phyloP scores from a whole-genome alignment of 1,140 invertebrate species.

The Halyomorpha halys region DNA sequence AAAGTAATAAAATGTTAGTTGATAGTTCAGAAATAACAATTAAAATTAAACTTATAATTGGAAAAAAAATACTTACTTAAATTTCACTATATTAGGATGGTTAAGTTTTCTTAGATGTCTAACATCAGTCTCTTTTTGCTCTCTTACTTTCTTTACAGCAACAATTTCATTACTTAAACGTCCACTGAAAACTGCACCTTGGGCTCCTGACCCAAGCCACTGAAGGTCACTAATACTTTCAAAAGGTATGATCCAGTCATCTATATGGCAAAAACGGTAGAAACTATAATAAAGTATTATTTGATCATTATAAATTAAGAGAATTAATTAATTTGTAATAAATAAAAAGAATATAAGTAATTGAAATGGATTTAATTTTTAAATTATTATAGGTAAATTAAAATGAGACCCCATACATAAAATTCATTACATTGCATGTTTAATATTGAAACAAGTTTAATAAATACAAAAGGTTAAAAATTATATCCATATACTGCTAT shows the following conservation, averaged over 20 bases:
- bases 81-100: slow-evolving; percentile 93
- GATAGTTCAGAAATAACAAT: slow-evolving; percentile 17
- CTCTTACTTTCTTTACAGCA: slow-evolving; percentile 91
- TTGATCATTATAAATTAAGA: too few species aligned
- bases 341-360: too few species aligned
- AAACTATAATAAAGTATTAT: too few species aligned
- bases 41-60: neutral
- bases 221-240: slow-evolving; percentile 82
- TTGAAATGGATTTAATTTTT: too few species aligned
- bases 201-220: slow-evolving; percentile 90
- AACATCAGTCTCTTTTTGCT: slow-evolving; percentile 90
- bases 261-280: slow-evolving; percentile 37
- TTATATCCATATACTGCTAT: too few species aligned
- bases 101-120: slow-evolving; percentile 87
- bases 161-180: slow-evolving; percentile 72
- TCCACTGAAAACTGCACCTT: slow-evolving; percentile 91
- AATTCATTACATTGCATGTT: too few species aligned
- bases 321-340: too few species aligned
- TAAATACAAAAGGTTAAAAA: too few species aligned
- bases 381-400: too few species aligned
- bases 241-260: slow-evolving; percentile 92
- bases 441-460: too few species aligned
- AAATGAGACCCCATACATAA: too few species aligned
- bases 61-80: slow-evolving; percentile 53
- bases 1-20: neutral